Conservation (phyloP, 2,888 invertebrate species). For the Noctua pronuba region DNA sequence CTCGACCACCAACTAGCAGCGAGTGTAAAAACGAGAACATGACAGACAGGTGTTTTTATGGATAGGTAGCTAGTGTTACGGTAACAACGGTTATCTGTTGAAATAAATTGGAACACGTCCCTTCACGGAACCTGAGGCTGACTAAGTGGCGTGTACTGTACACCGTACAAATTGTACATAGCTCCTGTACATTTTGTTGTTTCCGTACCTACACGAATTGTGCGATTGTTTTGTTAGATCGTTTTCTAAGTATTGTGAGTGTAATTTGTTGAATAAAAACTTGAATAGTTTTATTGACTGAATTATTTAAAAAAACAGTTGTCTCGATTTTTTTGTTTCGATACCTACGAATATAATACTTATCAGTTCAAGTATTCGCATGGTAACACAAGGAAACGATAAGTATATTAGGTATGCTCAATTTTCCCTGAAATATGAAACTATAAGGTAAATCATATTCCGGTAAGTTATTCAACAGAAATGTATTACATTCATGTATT, state of each 20-base stretch:
- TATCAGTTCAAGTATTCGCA: background rate
- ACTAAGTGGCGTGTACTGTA: conserved; percentile 48
- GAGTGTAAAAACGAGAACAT: conserved; percentile 57
- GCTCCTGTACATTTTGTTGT: conserved; percentile 27
- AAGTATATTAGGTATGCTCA: background rate
- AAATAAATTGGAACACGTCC: conserved; percentile 65
- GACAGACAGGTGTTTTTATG: conserved; percentile 58
- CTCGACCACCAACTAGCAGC: conserved; percentile 28
- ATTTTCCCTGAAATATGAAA: conserved; percentile 18
- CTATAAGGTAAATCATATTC: conserved; percentile 31
- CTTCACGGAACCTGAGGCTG: conserved; percentile 55
- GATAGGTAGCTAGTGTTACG: conserved; percentile 48
- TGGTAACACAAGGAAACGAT: conserved; percentile 6
- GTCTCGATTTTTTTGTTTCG: background rate
- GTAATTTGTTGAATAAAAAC: conserved; percentile 9
- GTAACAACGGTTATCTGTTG: conserved; percentile 55
- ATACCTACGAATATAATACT: background rate
- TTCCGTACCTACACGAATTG: conserved; percentile 18
- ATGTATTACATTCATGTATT: conserved; percentile 52
- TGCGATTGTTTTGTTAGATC: background rate
- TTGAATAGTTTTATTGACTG: background rate
- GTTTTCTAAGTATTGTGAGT: background rate
- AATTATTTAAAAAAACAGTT: background rate
- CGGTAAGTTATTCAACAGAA: conserved; percentile 28
- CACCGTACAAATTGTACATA: conserved; percentile 25